Base-by-base conservation (phyloP, 64 coral and sea anemone species). In the Montipora efflorescens region DNA sequence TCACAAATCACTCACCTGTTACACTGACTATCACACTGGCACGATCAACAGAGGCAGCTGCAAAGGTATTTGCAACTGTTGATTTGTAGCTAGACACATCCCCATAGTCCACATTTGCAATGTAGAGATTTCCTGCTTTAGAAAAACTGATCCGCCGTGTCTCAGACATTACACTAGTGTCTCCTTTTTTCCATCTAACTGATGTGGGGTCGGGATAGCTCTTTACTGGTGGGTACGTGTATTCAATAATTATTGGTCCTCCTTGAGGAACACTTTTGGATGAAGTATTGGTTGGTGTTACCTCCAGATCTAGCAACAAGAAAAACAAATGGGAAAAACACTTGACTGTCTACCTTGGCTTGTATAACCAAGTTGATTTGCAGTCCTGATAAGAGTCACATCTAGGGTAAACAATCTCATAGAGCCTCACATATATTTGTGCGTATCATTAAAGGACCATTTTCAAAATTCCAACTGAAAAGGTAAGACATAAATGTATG, bases 61-160 rank as follows among this genome's bases (percentile, higher is more conserved):
- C 87, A 0, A 91, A 82, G 25, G 84, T 20, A 89, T 97, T 97
- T 68, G 70, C n/a, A n/a, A 97, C 89, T 4, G 44, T 66, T 74
- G 96, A 97, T 9, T 46, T 13, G 55, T 97, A 97, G 81, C 0
- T 62, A 16, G 75, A 93, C 23, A 91, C 48, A 92, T 97, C 93
- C 61, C 2, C 55, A 7, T 81, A 75, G 14, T 86, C 55, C 3
- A 95, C 79, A 82, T 92, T 83, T 46, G 82, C 93, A 80, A 97
- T 84, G 23, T 95, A 97, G 0, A 97, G 69, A 51, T 97, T 94
- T 4, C 96, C 96, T 22, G 57, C 61, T 18, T 76, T 75, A 36
- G 96, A 97, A 59, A 97, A 84, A 77, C 96, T 95, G 19, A 97
- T 80, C 59, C 93, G 83, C 7, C 74, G 19, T 15, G 76, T 10